Evolutionary conservation across 2,888 invertebrate genomes (phyloP).

Genomic region (Perithous albicinctus): DNA sequence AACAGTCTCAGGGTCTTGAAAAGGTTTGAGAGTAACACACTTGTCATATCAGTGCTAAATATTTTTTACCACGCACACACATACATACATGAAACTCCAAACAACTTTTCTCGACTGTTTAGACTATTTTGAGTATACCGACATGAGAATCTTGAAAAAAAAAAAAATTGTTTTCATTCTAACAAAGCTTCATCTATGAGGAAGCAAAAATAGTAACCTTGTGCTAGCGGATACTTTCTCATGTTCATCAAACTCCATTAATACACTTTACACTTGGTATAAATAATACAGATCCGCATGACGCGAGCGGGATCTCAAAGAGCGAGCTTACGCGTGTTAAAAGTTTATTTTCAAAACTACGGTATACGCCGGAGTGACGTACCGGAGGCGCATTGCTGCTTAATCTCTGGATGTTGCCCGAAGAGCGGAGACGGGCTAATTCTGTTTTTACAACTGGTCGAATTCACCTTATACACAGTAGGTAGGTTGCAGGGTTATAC

Average conservation of each 20-base stretch:
- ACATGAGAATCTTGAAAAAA: too few relatives aligned
- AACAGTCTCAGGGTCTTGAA: neutral
- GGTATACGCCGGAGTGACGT: conserved; percentile 8
- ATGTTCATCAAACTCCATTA: conserved; percentile 1
- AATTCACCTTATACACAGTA: conserved; percentile 1
- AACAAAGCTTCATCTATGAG: too few relatives aligned
- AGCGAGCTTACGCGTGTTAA: conserved; percentile 22
- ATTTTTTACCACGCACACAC: too few relatives aligned
- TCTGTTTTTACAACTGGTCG: conserved; percentile 36
- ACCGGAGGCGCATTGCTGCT: neutral
- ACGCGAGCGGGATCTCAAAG: conserved; percentile 7
- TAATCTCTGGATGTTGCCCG: conserved; percentile 2
- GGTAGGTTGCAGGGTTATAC: neutral
- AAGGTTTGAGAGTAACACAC: neutral
- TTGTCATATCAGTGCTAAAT: too few relatives aligned
- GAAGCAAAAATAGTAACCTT: neutral
- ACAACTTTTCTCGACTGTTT: too few relatives aligned
- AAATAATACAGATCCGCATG: conserved; percentile 15
- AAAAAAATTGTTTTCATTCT: too few relatives aligned
- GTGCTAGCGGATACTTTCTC: neutral
- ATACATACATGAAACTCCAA: too few relatives aligned
- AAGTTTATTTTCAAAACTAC: conserved; percentile 43
- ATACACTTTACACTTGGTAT: neutral
- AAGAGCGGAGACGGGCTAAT: conserved; percentile 12
- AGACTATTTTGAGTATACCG: too few relatives aligned